phyloP scores from a whole-genome alignment of 1,140 invertebrate genomes.

The Coenobita brevimanus region DNA sequence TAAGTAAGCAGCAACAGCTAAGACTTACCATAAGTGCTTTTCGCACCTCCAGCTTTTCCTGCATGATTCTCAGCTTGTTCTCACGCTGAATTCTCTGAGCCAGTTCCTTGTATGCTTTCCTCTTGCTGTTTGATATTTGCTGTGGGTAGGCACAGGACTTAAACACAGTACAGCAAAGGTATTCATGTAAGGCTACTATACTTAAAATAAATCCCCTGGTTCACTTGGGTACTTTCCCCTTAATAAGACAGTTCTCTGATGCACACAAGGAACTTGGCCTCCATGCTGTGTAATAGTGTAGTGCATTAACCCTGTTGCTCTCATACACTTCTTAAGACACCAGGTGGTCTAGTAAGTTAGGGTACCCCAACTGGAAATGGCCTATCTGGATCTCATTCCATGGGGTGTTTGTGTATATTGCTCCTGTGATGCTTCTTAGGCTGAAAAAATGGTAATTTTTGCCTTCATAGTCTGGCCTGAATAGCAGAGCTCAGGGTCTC shows the following conservation, averaged over 20 bases:
- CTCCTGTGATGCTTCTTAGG: background rate
- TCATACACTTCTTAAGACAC: too few relatives aligned
- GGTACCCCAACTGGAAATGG: too few relatives aligned
- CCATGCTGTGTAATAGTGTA: too few relatives aligned
- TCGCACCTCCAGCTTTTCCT: conserved; percentile 89
- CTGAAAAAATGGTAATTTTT: background rate
- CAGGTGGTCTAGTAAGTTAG: too few relatives aligned
- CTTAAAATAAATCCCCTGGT: background rate
- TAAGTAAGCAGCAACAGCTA: too few relatives aligned
- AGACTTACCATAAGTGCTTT: conserved; percentile 76
- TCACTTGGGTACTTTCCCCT: too few relatives aligned
- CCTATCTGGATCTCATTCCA: too few relatives aligned
- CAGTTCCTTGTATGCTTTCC: conserved; percentile 82
- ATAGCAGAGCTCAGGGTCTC: too few relatives aligned
- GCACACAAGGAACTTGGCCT: too few relatives aligned
- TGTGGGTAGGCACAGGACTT: conserved; percentile 57
- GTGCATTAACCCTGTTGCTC: too few relatives aligned
- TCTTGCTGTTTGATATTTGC: conserved; percentile 77
- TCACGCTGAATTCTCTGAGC: conserved; percentile 87
- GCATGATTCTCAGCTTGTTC: conserved; percentile 84
- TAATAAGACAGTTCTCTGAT: too few relatives aligned
- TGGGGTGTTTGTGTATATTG: background rate
- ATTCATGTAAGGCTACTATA: background rate
- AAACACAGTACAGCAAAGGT: background rate
- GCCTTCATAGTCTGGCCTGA: background rate